phyloP scores from a whole-genome alignment of 2,797 vertebrate genomes.

The Adrianichthys oophorus region DNA sequence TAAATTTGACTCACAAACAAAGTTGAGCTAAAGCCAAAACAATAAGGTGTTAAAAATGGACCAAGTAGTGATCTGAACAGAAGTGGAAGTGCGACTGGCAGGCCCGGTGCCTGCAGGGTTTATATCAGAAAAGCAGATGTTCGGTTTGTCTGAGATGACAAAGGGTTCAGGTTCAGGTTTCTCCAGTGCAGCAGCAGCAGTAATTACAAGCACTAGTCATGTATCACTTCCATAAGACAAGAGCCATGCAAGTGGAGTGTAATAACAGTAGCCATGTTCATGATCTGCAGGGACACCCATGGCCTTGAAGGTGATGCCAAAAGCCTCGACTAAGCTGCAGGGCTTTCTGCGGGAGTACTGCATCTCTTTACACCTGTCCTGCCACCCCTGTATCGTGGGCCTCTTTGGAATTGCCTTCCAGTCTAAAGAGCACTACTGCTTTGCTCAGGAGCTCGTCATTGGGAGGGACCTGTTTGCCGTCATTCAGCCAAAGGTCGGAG shows the following conservation, averaged over 20 bases:
- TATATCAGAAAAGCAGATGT: too few relatives aligned
- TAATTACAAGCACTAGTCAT: neutral
- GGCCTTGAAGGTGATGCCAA: slow-evolving; percentile 86
- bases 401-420: slow-evolving; percentile 85
- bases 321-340: slow-evolving; percentile 80
- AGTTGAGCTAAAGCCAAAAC: too few relatives aligned
- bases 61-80: too few relatives aligned
- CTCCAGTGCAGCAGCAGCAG: too few relatives aligned
- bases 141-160: too few relatives aligned
- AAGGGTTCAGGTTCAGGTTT: neutral
- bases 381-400: slow-evolving; percentile 83
- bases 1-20: too few relatives aligned
- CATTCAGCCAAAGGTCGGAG: slow-evolving; percentile 81
- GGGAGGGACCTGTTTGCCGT: slow-evolving; percentile 81
- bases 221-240: neutral
- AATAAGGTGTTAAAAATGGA: too few relatives aligned
- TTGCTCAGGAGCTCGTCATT: slow-evolving; percentile 82
- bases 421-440: slow-evolving; percentile 82
- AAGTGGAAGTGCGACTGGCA: too few relatives aligned
- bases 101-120: too few relatives aligned
- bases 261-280: slow-evolving; percentile 15
- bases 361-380: slow-evolving; percentile 80
- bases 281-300: slow-evolving; percentile 79
- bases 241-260: neutral
- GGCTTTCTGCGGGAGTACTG: slow-evolving; percentile 85